Evolutionary conservation across 2,797 vertebrate species (phyloP).

Genomic region (Acanthurus leucopareius): DNA sequence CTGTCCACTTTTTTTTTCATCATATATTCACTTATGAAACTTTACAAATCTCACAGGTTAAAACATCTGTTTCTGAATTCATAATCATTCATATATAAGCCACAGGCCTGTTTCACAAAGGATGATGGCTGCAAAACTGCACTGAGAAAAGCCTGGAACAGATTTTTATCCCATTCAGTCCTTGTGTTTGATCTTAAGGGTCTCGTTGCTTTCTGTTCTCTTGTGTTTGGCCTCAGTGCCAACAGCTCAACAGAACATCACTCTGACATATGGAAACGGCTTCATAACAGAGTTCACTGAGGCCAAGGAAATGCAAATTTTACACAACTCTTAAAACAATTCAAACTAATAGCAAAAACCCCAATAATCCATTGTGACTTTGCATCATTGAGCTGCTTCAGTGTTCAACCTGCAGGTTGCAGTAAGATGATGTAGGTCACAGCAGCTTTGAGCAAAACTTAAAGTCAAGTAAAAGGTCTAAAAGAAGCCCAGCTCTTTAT

Average conservation of each 20-base stretch:
- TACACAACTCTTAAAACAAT: slow-evolving; percentile 15
- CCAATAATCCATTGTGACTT: slow-evolving; percentile 15
- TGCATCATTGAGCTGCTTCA: slow-evolving; percentile 31
- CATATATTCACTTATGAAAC: slow-evolving; percentile 15
- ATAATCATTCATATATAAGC: not conserved
- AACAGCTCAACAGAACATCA: not conserved
- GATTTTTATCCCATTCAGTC: not conserved
- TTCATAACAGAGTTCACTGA: not conserved
- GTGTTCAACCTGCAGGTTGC: slow-evolving; percentile 15
- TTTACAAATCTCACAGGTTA: not conserved
- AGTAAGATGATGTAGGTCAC: slow-evolving; percentile 21
- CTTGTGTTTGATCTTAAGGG: not conserved
- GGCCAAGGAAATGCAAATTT: slow-evolving; percentile 6
- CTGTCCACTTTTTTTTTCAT: not conserved
- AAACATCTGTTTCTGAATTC: not conserved
- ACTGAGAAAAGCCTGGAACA: not conserved
- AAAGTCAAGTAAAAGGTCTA: not conserved
- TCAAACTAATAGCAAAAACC: not conserved
- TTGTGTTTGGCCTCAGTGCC: slow-evolving; percentile 3
- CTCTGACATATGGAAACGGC: slow-evolving; percentile 3
- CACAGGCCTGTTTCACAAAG: not conserved
- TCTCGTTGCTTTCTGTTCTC: not conserved
- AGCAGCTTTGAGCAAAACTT: slow-evolving; percentile 17
- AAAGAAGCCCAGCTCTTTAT: slow-evolving; percentile 8
- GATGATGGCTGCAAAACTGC: not conserved